Percentiles rank a stretch among this genome's conserved stretches.
These are phyloP conservation scores for Drosophila acutilabella DNA, from an alignment of 2,888 invertebrate genomes.

Conservation along the genomic window DNA sequence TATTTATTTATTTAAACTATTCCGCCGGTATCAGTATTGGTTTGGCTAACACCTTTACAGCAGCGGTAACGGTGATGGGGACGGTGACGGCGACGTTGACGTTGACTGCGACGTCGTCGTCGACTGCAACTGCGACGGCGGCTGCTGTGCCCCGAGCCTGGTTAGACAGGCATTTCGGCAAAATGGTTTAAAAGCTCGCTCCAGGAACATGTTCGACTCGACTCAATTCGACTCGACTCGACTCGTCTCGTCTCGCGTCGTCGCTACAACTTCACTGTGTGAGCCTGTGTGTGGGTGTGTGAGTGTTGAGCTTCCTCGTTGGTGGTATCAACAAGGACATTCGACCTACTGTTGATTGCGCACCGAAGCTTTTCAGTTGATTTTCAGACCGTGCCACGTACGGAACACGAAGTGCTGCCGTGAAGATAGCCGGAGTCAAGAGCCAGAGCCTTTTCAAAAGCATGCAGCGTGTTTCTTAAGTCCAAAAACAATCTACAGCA, in stretches of 20 bases:
- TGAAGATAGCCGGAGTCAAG: constrained; percentile 34
- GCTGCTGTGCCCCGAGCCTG: constrained; percentile 47
- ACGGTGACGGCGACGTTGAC: not conserved
- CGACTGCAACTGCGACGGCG: not conserved
- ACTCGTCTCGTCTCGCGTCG: constrained; percentile 29
- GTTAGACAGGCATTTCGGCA: constrained; percentile 26
- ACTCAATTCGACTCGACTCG: constrained; percentile 33
- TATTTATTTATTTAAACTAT: constrained; percentile 65
- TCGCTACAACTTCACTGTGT: constrained; percentile 43
- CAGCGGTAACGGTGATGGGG: constrained; percentile 7
- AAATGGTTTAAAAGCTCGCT: constrained; percentile 50
- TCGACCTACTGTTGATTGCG: constrained; percentile 79
- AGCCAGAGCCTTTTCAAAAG: constrained; percentile 28
- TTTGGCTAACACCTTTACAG: constrained; percentile 37
- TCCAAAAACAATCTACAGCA: constrained; percentile 13
- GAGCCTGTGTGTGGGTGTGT: constrained; percentile 11
- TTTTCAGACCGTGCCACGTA: constrained; percentile 78
- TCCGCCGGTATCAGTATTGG: constrained; percentile 52
- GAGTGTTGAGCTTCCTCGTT: constrained; percentile 50
- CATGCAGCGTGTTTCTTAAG: constrained; percentile 53
- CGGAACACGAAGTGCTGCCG: constrained; percentile 62
- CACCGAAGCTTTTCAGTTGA: constrained; percentile 77
- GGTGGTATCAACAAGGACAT: constrained; percentile 78
- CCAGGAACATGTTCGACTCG: constrained; percentile 47
- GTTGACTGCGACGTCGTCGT: constrained; percentile 3